Percentiles rank a stretch among this genome's conserved stretches.
Conservation (phyloP, 2,888 invertebrate species). For the Cosmopolites sordidus region DNA sequence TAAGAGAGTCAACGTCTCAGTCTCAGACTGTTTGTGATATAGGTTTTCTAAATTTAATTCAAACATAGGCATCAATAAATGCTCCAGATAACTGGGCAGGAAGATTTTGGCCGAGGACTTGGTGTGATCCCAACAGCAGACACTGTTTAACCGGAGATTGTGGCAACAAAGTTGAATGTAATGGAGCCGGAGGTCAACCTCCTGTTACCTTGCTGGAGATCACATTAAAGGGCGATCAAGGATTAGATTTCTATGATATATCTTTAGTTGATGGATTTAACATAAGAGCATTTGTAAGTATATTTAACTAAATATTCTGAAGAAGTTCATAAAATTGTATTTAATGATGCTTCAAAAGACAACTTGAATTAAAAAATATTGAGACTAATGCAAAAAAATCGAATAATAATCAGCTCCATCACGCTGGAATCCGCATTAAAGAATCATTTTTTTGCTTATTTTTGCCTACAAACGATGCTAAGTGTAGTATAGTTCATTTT, state of each 20-base stretch:
- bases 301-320: neutral
- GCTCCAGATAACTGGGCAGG: conserved; percentile 30
- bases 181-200: conserved; percentile 48
- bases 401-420: too few relatives aligned
- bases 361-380: too few relatives aligned
- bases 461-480: too few relatives aligned
- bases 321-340: too few relatives aligned
- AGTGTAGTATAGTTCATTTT: too few relatives aligned
- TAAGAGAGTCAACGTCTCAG: too few relatives aligned
- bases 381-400: too few relatives aligned
- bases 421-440: too few relatives aligned
- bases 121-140: conserved; percentile 40
- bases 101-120: conserved; percentile 43
- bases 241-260: conserved; percentile 51
- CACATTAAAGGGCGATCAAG: conserved; percentile 43
- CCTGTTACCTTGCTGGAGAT: conserved; percentile 49
- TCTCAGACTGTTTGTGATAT: too few relatives aligned
- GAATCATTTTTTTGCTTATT: too few relatives aligned
- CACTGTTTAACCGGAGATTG: conserved; percentile 47
- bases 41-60: too few relatives aligned
- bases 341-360: too few relatives aligned
- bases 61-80: conserved; percentile 15
- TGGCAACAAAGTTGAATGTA: conserved; percentile 45
- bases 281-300: conserved; percentile 39
- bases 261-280: conserved; percentile 53